Evolutionary conservation across 2,888 invertebrate genomes (phyloP).

Genomic region (Erebia palarica): DNA sequence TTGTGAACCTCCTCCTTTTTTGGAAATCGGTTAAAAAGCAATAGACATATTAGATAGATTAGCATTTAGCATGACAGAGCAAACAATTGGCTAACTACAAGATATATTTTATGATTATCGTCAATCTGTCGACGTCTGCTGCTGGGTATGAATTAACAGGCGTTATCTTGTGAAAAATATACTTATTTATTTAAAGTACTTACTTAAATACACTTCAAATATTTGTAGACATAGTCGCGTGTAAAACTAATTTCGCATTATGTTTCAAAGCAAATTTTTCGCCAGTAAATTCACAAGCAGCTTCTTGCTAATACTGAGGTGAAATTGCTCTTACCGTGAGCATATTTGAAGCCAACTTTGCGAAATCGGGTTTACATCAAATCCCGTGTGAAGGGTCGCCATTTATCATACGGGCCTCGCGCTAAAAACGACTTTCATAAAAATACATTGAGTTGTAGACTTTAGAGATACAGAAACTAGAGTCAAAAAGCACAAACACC

Average conservation of each 20-base stretch:
- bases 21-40: too few species aligned
- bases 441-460: not conserved
- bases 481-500: too few species aligned
- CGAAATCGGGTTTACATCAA: conserved; percentile 61
- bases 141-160: too few species aligned
- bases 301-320: conserved; percentile 6
- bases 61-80: too few species aligned
- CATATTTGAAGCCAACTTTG: conserved; percentile 40
- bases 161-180: not conserved
- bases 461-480: not conserved
- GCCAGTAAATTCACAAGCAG: not conserved
- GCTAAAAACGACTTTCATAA: conserved; percentile 65
- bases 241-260: not conserved
- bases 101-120: too few species aligned
- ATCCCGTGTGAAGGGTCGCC: conserved; percentile 66
- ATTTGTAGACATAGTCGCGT: too few species aligned
- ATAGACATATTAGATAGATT: too few species aligned
- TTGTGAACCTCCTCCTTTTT: too few species aligned
- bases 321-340: conserved; percentile 46
- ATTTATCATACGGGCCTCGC: conserved; percentile 74
- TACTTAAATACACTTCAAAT: too few species aligned
- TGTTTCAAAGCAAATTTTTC: not conserved
- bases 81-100: too few species aligned
- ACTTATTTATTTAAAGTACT: too few species aligned
- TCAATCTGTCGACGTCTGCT: too few species aligned